These are phyloP conservation scores for Sinhomidia bicolor DNA, from an alignment of 2,888 invertebrate genomes.

Conservation along the genomic window DNA sequence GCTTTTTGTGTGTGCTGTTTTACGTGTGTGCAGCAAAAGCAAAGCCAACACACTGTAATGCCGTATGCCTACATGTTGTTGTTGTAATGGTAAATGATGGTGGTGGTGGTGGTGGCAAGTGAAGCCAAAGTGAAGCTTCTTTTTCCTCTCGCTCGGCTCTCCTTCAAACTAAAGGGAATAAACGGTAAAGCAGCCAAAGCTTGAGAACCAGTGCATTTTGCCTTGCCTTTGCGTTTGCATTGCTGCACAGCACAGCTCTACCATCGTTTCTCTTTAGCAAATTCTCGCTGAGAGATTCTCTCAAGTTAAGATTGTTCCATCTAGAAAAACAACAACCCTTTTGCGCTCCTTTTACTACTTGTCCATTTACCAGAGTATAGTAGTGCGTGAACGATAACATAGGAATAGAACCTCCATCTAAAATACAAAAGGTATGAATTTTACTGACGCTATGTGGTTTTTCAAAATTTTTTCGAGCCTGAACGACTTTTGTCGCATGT, in stretches of 20 bases:
- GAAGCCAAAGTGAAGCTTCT: constrained; percentile 52
- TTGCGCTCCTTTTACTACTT: constrained; percentile 59
- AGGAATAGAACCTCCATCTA: constrained; percentile 43
- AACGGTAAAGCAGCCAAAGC: constrained; percentile 65
- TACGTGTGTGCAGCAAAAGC: background rate
- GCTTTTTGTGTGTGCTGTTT: background rate
- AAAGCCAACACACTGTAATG: background rate
- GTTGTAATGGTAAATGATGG: background rate
- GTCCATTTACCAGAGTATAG: constrained; percentile 19
- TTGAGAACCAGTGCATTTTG: constrained; percentile 63
- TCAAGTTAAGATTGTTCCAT: constrained; percentile 45
- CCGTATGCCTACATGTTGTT: constrained; percentile 1
- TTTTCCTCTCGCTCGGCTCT: constrained; percentile 1
- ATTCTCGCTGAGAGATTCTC: background rate
- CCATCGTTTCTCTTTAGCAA: constrained; percentile 14
- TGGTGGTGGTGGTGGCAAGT: constrained; percentile 3
- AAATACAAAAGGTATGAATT: constrained; percentile 69
- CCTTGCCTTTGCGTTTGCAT: constrained; percentile 70
- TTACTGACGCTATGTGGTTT: constrained; percentile 52
- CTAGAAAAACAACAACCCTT: constrained; percentile 53
- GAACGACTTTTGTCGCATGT: background rate
- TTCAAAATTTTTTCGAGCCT: background rate
- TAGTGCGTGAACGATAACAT: constrained; percentile 45
- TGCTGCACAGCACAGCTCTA: constrained; percentile 21
- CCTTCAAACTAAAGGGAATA: constrained; percentile 51